Base-by-base conservation (phyloP, 2,797 vertebrate species). In the Hypotaenidia philippensis region DNA sequence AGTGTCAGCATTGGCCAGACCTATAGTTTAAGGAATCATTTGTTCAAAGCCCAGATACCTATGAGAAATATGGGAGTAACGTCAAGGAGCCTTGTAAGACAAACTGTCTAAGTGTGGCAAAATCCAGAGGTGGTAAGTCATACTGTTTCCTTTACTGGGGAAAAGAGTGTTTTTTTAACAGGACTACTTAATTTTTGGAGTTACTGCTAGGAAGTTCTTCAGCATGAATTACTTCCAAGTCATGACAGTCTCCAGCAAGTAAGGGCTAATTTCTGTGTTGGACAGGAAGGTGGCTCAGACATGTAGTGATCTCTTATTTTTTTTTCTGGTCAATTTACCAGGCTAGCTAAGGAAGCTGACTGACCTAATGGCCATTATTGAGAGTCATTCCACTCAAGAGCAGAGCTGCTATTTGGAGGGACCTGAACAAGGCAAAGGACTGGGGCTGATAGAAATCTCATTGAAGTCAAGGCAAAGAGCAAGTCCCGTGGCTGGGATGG, bases 401-500 rank as follows among this genome's bases (percentile, higher is more conserved):
- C 29, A 60, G 18, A 56, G 45, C 53, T 81, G 23, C 60, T 45
- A 6, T 18, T 81, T 36, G 49, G 47, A 59, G 40, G 7, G 13
- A 14, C 20, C 6, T 10, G 23, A 13, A 4, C 9, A 77, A 63
- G 32, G 20, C 32, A 29, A 10, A 64, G 36, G 29, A 17, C 56
- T 5, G 5, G 7, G 14, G 22, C 44, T 36, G 38, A 22, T 10
- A 23, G 57, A 19, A 83, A 71, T 14, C 9, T 66, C 19, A n/a
- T 0, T 2, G 26, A 34, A 72, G 11, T 6, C 26, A 19, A 59
- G 32, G 26, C 18, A 53, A 78, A 82, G 5, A 5, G 22, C 1
- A 0, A 17, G 4, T 22, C 26, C 1, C 2, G 9, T 3, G 20
- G 5, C 17, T 15, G 31, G 60, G 10, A 29, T 11, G 15, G 12